phyloP scores from a whole-genome alignment of 1,140 invertebrate genomes.

The Cydia splendana region DNA sequence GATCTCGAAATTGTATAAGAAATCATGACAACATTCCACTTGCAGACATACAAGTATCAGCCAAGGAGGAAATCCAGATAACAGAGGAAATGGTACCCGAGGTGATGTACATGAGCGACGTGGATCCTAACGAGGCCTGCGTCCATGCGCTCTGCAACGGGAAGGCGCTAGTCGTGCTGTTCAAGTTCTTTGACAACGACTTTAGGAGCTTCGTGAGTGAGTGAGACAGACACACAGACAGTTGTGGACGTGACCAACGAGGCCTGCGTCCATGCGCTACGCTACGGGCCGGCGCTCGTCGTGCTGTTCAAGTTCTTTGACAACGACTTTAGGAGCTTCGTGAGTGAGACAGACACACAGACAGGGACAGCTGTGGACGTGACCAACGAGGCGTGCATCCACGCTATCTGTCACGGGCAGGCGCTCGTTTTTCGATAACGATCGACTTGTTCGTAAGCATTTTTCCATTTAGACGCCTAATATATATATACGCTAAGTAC shows the following conservation, averaged over 20 bases:
- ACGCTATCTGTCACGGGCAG: constrained; percentile 56
- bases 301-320: constrained; percentile 72
- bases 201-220: constrained; percentile 64
- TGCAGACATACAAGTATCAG: constrained; percentile 61
- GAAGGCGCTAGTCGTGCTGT: constrained; percentile 59
- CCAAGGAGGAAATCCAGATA: constrained; percentile 62
- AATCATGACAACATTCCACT: neutral
- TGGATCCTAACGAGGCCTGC: constrained; percentile 70
- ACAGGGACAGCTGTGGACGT: constrained; percentile 44
- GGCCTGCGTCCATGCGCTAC: constrained; percentile 62
- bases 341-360: constrained; percentile 47
- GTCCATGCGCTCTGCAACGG: constrained; percentile 58
- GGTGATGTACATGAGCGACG: constrained; percentile 71
- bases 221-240: constrained; percentile 30
- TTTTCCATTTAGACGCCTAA: too few species aligned
- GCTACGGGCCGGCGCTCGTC: constrained; percentile 53
- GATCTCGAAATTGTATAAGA: too few species aligned
- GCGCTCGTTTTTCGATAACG: too few species aligned
- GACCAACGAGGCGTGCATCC: constrained; percentile 65
- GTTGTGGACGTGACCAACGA: constrained; percentile 60
- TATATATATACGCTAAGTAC: too few species aligned
- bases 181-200: constrained; percentile 69
- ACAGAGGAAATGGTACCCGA: constrained; percentile 55
- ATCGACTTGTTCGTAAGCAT: constrained; percentile 45
- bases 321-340: constrained; percentile 58